Conservation (phyloP, 1,140 invertebrate species). For the Trichomalopsis sarcophagae region DNA sequence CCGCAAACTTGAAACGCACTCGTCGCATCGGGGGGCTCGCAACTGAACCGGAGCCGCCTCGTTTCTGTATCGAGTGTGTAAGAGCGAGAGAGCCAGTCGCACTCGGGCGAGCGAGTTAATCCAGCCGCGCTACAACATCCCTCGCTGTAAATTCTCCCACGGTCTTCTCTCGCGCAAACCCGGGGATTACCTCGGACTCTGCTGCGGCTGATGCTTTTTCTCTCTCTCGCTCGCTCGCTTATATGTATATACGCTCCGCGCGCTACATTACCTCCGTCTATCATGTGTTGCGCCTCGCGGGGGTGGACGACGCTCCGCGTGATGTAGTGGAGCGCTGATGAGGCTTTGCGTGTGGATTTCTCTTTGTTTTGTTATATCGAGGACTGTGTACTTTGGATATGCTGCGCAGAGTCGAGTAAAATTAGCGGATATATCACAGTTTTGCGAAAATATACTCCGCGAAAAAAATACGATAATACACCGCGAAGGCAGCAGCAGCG, state of each 20-base stretch:
- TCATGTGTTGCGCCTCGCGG: slow-evolving; percentile 54
- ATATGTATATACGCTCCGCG: slow-evolving; percentile 49
- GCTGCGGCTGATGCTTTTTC: slow-evolving; percentile 55
- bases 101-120: slow-evolving; percentile 13
- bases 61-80: neutral
- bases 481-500: neutral
- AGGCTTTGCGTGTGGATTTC: neutral
- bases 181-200: slow-evolving; percentile 66
- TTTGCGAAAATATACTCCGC: neutral
- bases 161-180: slow-evolving; percentile 65
- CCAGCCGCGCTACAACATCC: slow-evolving; percentile 36
- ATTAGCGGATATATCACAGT: no score
- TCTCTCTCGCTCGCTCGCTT: slow-evolving; percentile 46
- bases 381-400: neutral
- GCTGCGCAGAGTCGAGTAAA: no score
- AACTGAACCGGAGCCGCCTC: neutral
- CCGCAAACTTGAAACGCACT: neutral
- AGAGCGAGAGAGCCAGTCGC: neutral
- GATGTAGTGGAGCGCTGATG: neutral
- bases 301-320: neutral
- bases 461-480: neutral
- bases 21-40: neutral
- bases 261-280: slow-evolving; percentile 69
- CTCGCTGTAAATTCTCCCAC: slow-evolving; percentile 64
- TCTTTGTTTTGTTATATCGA: neutral